Evolutionary conservation across 2,113 vertebrate genomes (phyloP).

Genomic region (Atherinomorus stipes): DNA sequence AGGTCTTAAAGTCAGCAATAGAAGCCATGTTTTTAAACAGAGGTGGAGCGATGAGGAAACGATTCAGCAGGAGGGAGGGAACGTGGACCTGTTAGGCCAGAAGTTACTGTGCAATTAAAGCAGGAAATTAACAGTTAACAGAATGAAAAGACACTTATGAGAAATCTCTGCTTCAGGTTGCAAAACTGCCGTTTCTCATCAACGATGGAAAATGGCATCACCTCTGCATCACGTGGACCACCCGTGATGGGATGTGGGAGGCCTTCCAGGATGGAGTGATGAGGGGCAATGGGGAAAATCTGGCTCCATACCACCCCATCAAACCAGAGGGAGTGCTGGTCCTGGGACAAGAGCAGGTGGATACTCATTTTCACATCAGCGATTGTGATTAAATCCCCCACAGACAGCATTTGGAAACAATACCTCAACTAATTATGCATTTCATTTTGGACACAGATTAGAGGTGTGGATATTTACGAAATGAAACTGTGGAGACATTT

Average conservation of each 20-base stretch:
- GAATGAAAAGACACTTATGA: background rate
- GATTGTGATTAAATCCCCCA: background rate
- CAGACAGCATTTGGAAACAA: background rate
- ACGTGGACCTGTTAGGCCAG: background rate
- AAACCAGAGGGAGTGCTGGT: conserved; percentile 96
- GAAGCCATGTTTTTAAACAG: conserved; percentile 17
- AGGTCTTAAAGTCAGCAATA: conserved; percentile 31
- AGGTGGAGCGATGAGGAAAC: background rate
- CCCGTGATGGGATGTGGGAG: conserved; percentile 96
- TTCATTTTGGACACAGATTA: conserved; percentile 27
- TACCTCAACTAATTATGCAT: background rate
- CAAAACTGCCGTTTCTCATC: conserved; percentile 94
- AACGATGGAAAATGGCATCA: conserved; percentile 98
- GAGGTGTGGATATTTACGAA: conserved; percentile 17
- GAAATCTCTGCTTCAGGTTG: conserved; percentile 84
- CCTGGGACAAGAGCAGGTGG: conserved; percentile 96
- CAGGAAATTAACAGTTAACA: background rate
- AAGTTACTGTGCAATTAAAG: conserved; percentile 3
- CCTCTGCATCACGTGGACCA: conserved; percentile 97
- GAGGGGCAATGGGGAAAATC: conserved; percentile 91
- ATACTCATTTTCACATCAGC: background rate
- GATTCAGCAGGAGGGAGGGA: conserved; percentile 35
- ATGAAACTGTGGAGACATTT: background rate
- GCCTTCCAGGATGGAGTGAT: conserved; percentile 95
- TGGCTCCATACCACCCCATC: conserved; percentile 96